phyloP scores from a whole-genome alignment of 2,888 invertebrate species.

The Meta bourneti region DNA sequence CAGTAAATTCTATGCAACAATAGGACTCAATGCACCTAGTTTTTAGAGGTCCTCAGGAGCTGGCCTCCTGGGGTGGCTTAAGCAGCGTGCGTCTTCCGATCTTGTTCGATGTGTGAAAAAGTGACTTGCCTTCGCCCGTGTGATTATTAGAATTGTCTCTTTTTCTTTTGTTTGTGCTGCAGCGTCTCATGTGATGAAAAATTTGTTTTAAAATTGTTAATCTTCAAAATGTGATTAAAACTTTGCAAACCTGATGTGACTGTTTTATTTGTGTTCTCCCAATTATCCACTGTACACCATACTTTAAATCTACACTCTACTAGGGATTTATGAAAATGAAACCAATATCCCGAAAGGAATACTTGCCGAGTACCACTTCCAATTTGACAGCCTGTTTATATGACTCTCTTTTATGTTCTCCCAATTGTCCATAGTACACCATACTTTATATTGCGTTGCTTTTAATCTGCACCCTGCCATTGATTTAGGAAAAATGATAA shows the following conservation, averaged over 20 bases:
- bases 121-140: constrained; percentile 59
- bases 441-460: no score
- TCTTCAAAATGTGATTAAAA: constrained; percentile 60
- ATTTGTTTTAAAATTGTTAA: constrained; percentile 40
- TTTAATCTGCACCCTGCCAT: no score
- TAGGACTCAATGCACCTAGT: no score
- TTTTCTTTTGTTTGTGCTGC: constrained; percentile 57
- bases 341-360: no score
- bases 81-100: constrained; percentile 49
- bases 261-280: constrained; percentile 10
- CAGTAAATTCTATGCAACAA: background rate
- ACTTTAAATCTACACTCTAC: no score
- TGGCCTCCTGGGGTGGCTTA: constrained; percentile 18
- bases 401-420: background rate
- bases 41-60: constrained; percentile 6
- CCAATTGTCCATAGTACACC: background rate
- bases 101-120: constrained; percentile 37
- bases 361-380: no score
- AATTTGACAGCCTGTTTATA: no score
- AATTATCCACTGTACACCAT: background rate
- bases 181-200: constrained; percentile 61
- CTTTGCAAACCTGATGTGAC: constrained; percentile 40
- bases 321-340: no score
- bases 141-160: constrained; percentile 49
- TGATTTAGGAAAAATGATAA: no score